Evolutionary conservation across 2,888 invertebrate species (phyloP), one percentile per base, ranked within the genome.

Genomic region (Blera fallax): DNA sequence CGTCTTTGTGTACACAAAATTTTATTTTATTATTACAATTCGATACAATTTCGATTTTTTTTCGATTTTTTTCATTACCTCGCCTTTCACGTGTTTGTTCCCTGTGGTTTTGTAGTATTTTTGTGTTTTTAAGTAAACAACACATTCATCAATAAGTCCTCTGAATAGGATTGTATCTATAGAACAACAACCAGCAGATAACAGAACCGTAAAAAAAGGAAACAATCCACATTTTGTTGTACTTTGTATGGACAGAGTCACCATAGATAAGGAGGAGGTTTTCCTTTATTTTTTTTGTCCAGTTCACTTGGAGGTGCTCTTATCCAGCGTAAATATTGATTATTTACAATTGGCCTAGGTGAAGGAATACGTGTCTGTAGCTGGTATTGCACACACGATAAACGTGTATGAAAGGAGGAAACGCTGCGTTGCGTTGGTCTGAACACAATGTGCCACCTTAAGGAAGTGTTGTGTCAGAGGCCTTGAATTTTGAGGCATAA

Each of bases 121-220:
- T 24, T 16, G 24, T 16, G 32, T 60, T 27, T 16, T 16, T 34
- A 18, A 70, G 24, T 50, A 83, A 83, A 72, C 43, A 82, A n/a
- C 48, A n/a, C 56, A 77, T 73, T 67, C 72, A 78, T 78, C 72
- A 83, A 83, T 83, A 82, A 54, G 78, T 83, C 73, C 73, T 83
- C 83, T 78, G 83, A 83, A 78, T 73, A 67, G 67, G 11, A 72
- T 40, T 40, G 45, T 73, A 62, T 69, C 52, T 54, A 62, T 45
- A 73, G 27, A 62, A 50, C 37, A 60, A 73, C 48, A 60, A 34
- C 29, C 40, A 37, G 10, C 11, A 40, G 73, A 73, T 62, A 73
- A 73, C 73, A 60, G 3, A 60, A 37, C 16, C 37, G 50, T 72
- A 45, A 54, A 37, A 60, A 43, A 72, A 73, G 62, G 73, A 73